These are phyloP conservation scores for Tiliqua scincoides DNA, from an alignment of 2,113 vertebrate genomes.

Conservation along the genomic window DNA sequence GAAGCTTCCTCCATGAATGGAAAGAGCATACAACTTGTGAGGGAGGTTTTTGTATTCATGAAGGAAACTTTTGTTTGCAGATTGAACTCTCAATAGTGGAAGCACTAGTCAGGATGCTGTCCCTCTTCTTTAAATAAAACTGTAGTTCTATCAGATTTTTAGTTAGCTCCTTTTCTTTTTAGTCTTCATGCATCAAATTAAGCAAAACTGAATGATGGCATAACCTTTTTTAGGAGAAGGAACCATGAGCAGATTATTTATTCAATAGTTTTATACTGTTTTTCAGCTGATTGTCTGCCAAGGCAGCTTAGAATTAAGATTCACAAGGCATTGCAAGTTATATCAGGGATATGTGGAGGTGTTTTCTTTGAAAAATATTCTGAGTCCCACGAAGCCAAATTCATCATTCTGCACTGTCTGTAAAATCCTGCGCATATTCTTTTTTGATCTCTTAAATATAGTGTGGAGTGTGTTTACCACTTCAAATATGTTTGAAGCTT, in stretches of 20 bases:
- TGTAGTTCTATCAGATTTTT: neutral
- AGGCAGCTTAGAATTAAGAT: no score
- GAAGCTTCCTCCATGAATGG: no score
- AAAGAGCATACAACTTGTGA: no score
- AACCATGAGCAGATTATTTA: neutral
- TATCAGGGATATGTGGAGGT: no score
- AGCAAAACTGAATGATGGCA: neutral
- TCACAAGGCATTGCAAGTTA: no score
- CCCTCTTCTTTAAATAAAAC: neutral
- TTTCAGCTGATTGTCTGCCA: no score
- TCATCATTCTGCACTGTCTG: neutral
- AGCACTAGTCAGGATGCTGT: no score
- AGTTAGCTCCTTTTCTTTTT: neutral
- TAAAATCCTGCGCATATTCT: neutral
- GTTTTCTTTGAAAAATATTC: neutral
- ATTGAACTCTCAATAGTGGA: no score
- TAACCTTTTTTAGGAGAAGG: neutral
- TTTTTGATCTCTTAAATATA: constrained; percentile 2
- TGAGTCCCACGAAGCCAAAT: neutral
- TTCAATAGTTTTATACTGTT: neutral
- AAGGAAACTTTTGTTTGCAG: no score
- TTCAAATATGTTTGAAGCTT: neutral
- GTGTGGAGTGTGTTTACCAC: neutral
- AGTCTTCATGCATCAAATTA: neutral
- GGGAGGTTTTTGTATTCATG: no score